Evolutionary conservation across 2,888 invertebrate genomes (phyloP).

Genomic region (Cordilura impudica): DNA sequence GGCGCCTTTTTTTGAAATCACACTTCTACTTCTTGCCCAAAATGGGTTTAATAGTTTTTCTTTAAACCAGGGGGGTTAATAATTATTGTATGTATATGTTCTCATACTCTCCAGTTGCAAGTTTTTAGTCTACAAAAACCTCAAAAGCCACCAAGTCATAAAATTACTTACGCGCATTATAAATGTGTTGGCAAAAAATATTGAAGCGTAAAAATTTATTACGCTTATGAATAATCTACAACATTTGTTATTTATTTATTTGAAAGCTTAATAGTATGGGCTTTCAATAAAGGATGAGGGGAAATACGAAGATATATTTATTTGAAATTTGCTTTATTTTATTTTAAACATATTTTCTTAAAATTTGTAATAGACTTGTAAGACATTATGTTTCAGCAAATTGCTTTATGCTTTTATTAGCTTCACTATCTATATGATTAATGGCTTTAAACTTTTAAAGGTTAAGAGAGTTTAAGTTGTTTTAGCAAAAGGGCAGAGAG

Average conservation of each 20-base stretch:
- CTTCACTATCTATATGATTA: constrained; percentile 35
- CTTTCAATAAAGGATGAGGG: background rate
- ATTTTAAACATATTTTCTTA: background rate
- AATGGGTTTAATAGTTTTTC: constrained; percentile 43
- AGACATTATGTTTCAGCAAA: constrained; percentile 41
- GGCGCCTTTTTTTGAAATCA: constrained; percentile 47
- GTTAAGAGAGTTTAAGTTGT: constrained; percentile 50
- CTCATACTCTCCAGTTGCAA: background rate
- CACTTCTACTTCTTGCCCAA: constrained; percentile 16
- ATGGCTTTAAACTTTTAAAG: constrained; percentile 5
- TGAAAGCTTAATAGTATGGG: background rate
- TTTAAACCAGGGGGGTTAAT: background rate
- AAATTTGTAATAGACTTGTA: background rate
- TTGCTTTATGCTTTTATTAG: constrained; percentile 38
- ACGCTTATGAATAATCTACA: constrained; percentile 69
- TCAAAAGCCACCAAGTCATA: constrained; percentile 75
- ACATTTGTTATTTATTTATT: constrained; percentile 9
- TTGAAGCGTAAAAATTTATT: constrained; percentile 76
- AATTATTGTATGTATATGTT: constrained; percentile 5
- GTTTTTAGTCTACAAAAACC: constrained; percentile 40
- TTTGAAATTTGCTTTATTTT: too few species aligned
- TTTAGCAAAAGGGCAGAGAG: background rate
- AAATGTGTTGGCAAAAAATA: constrained; percentile 70
- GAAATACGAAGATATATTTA: background rate
- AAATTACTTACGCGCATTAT: constrained; percentile 77